These are phyloP conservation scores for Sebastiscus tertius DNA, from an alignment of 2,797 vertebrate genomes.

Conservation along the genomic window DNA sequence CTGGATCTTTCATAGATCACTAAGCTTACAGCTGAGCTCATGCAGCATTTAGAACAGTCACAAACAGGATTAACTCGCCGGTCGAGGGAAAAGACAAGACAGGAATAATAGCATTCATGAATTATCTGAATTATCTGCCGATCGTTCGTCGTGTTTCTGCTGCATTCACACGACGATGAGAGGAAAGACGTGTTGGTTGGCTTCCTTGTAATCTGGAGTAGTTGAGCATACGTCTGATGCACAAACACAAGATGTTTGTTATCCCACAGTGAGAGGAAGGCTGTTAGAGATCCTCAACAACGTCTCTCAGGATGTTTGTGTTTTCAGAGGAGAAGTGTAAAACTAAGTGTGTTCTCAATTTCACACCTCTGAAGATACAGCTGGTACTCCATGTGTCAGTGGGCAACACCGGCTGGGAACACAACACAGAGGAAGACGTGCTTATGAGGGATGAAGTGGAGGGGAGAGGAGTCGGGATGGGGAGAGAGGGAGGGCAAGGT, in stretches of 20 bases:
- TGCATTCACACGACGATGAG: neutral
- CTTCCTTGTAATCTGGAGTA: neutral
- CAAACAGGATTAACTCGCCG: constrained; percentile 17
- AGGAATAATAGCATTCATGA: neutral
- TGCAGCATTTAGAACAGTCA: constrained; percentile 14
- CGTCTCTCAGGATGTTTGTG: neutral
- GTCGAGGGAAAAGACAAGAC: neutral
- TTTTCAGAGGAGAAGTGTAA: constrained; percentile 16
- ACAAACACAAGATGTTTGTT: neutral
- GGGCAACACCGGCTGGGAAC: neutral
- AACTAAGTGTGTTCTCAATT: constrained; percentile 6
- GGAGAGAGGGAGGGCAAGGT: neutral
- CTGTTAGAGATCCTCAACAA: constrained; percentile 8
- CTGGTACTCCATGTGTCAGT: neutral
- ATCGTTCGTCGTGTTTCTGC: neutral
- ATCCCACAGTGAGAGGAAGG: neutral
- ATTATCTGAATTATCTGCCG: neutral
- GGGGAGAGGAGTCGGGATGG: neutral
- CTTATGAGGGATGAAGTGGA: neutral
- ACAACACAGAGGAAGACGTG: neutral
- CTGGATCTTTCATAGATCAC: constrained; percentile 40
- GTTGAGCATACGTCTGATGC: too few species aligned
- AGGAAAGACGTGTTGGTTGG: neutral
- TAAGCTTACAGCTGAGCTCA: constrained; percentile 42
- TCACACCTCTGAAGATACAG: constrained; percentile 16